Evolutionary conservation across 53 echinoderm and acorn worm genomes (phyloP), one percentile per base, ranked within the genome.

Genomic region (Luidia sarsii): DNA sequence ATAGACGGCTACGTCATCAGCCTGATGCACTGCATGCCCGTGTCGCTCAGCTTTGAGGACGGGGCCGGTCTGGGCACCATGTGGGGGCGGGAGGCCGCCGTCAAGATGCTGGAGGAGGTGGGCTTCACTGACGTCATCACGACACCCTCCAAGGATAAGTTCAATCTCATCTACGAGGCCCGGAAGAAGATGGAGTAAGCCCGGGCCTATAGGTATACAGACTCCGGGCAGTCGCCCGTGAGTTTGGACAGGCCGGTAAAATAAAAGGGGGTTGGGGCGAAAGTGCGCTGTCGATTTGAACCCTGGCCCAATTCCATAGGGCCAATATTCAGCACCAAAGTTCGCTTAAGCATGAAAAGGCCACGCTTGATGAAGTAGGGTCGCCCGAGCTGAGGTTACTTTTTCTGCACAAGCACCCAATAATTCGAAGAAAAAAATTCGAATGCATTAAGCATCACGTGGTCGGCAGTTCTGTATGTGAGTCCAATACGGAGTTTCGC

Each of bases 21-120:
- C 33, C 52, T 99, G 38, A 88, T 99, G 80, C 99, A 99, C 60
- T 99, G 99, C 82, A 99, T 91, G 90, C 94, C 99, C n/a, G 99
- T 99, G 14, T 94, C 94, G 16, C 81, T 99, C 71, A 79, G 85
- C 74, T 89, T 94, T 36, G 87, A 92, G 18, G 87, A 90, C n/a
- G 99, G 94, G 18, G 89, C 91, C 15, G 99, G 99, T 0, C 70
- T 99, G 39, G 99, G 99, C n/a, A 99, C 89, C 6, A 99, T 99
- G 99, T 99, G 99, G 99, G 99, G 99, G 0, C 94, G 89, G 48
- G 99, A 99, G 50, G 72, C 86, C 37, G 91, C 91, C 32, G 74
- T 81, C 21, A 89, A 89, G 29, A 89, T 81, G 79, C 79, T 99
- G 23, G 89, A 94, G 54, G 87, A 94, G 30, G 87, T 75, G 48